phyloP scores from a whole-genome alignment of 2,113 vertebrate species.

The Trogon surrucura region DNA sequence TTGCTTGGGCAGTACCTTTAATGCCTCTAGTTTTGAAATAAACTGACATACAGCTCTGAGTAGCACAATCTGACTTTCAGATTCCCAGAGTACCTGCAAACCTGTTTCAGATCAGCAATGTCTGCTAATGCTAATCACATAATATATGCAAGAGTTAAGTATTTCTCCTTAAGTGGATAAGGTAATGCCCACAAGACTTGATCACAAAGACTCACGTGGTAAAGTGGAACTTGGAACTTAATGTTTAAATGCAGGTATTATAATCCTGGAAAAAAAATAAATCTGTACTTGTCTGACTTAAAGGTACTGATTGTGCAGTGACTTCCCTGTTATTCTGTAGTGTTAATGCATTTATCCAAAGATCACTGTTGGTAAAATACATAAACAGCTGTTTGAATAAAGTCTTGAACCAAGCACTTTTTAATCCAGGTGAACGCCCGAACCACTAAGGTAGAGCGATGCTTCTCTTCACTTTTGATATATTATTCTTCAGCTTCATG shows the following conservation, averaged over 20 bases:
- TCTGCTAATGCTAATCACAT: neutral
- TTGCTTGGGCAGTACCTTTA: neutral
- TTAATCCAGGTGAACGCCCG: neutral
- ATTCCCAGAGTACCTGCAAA: neutral
- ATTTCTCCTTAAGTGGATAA: neutral
- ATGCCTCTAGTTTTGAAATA: neutral
- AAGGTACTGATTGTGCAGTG: neutral
- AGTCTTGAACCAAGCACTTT: neutral
- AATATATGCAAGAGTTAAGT: neutral
- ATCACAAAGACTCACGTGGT: neutral
- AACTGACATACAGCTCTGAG: neutral
- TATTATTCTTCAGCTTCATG: neutral
- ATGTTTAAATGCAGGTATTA: neutral
- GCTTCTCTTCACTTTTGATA: neutral
- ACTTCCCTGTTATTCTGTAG: neutral
- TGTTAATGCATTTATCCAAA: neutral
- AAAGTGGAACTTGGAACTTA: neutral
- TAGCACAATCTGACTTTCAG: neutral
- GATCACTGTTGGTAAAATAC: neutral
- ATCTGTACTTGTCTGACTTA: neutral
- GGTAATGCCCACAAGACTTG: neutral
- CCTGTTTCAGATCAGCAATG: neutral
- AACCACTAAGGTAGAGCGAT: neutral
- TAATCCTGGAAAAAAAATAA: rapidly evolving
- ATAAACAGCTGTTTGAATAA: neutral